phyloP scores from a whole-genome alignment of 2,797 vertebrate species.

The Alfaro cultratus region DNA sequence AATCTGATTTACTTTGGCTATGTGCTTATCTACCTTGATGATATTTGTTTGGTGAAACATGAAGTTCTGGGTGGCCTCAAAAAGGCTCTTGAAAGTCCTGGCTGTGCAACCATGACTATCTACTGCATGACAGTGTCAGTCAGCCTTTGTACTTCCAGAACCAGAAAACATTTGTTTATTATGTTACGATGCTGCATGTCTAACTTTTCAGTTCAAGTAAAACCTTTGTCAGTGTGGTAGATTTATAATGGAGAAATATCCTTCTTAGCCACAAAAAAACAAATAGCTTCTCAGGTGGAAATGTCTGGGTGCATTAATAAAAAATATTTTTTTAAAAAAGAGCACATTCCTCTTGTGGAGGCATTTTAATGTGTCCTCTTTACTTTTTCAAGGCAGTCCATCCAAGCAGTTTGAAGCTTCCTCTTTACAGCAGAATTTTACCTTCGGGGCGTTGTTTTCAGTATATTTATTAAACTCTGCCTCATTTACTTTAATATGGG shows the following conservation, averaged over 20 bases:
- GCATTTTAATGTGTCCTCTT: slow-evolving; percentile 13
- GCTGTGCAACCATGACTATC: slow-evolving; percentile 60
- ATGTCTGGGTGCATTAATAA: not conserved
- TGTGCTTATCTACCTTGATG: slow-evolving; percentile 70
- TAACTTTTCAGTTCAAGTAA: slow-evolving; percentile 45
- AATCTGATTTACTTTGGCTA: slow-evolving; percentile 69
- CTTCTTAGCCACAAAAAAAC: not conserved
- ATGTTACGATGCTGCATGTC: slow-evolving; percentile 14
- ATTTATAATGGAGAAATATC: slow-evolving; percentile 6
- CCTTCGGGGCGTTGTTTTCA: slow-evolving; percentile 74
- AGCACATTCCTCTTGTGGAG: slow-evolving; percentile 12
- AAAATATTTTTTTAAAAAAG: not conserved
- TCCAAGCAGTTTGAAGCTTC: slow-evolving; percentile 44
- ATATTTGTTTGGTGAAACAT: slow-evolving; percentile 58
- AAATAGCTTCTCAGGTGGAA: not conserved
- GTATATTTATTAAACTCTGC: slow-evolving; percentile 72
- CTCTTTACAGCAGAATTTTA: slow-evolving; percentile 50
- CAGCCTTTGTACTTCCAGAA: slow-evolving; percentile 58
- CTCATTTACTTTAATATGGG: slow-evolving; percentile 80
- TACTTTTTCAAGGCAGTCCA: slow-evolving; percentile 29
- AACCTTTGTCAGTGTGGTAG: slow-evolving; percentile 18
- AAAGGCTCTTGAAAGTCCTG: slow-evolving; percentile 42
- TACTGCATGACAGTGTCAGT: slow-evolving; percentile 32
- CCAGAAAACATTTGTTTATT: slow-evolving; percentile 51
- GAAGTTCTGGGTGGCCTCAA: slow-evolving; percentile 70